Evolutionary conservation across 2,113 vertebrate genomes (phyloP), one percentile per base, ranked within the genome.

Genomic region (Amphiprion ocellaris): DNA sequence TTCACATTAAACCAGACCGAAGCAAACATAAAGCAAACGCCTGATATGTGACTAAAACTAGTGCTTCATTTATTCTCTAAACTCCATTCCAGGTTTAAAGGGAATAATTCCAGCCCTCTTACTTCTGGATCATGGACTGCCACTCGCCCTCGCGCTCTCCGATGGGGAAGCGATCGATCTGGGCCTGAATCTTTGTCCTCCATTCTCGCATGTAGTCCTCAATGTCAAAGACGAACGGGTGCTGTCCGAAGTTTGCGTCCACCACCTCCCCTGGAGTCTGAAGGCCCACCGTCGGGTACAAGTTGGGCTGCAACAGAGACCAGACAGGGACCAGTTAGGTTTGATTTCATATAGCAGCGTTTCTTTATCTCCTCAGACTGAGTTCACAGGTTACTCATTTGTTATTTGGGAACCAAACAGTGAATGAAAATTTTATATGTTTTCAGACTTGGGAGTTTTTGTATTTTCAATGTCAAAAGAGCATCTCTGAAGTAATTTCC

Each of bases 101-200:
- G 7, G 41, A 80, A 26, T 5, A 30, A 24, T 28, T 69, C 24
- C 8, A 30, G 47, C 17, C 59, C 37, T 75, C 96, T 95, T 95
- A 99, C 98, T 97, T 99, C 92, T 99, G 98, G 86, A 99, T 98
- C 97, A 99, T 97, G 76, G 97, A 97, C 92, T 99, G 98, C 98
- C 98, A 99, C 81, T 99, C 98, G 86, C 97, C 98, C 95, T 99
- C 97, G 2, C 97, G 95, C 84, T 98, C 97, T 77, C 97, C 97
- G 44, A 96, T 94, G 0, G 98, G 97, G 92, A 97, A 99, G 84
- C 97, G 95, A 90, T 98, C 97, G 74, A 99, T 97, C 93, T 99
- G 97, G 2, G 96, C 95, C 93, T 99, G 97, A 84, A 97, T 99
- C 93, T 99, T 99, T 61, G 97, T 97, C 96, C 97, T 97, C 98